A percentile compares a stretch with the other conserved stretches of the same genome.
These are phyloP conservation scores for Nycticryphes semicollaris DNA, from an alignment of 2,113 vertebrate species.

Conservation along the genomic window DNA sequence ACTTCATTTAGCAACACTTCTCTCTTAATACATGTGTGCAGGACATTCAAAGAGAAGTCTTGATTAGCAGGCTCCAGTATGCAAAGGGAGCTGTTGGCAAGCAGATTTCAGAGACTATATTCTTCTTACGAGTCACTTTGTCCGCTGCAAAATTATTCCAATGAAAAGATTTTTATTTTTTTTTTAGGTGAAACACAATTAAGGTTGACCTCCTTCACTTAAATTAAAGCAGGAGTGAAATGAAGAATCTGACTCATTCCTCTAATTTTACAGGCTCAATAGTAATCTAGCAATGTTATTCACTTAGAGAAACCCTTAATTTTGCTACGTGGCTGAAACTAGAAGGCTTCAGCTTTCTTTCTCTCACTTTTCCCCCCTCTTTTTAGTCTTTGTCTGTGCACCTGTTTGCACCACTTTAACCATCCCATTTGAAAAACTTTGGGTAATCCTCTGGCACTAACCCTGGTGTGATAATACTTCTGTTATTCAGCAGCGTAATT, in stretches of 20 bases:
- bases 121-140: slow-evolving; percentile 61
- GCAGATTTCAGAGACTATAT: slow-evolving; percentile 60
- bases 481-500: slow-evolving; percentile 92
- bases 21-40: background rate
- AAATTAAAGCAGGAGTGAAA: slow-evolving; percentile 77
- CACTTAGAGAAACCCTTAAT: slow-evolving; percentile 84
- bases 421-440: slow-evolving; percentile 91
- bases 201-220: slow-evolving; percentile 68
- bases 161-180: slow-evolving; percentile 65
- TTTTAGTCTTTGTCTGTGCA: slow-evolving; percentile 89
- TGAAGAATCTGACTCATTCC: slow-evolving; percentile 79
- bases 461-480: slow-evolving; percentile 93
- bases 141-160: slow-evolving; percentile 71
- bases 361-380: slow-evolving; percentile 76
- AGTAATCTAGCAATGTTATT: slow-evolving; percentile 82
- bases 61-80: background rate
- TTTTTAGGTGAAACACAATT: slow-evolving; percentile 64
- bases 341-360: slow-evolving; percentile 87
- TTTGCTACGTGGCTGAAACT: slow-evolving; percentile 80
- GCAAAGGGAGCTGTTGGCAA: background rate
- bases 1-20: background rate
- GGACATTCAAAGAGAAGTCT: background rate
- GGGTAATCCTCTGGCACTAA: slow-evolving; percentile 93
- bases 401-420: slow-evolving; percentile 96
- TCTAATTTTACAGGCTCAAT: slow-evolving; percentile 82